Base-by-base conservation (phyloP, 2,888 invertebrate species). In the Venusia cambrica region DNA sequence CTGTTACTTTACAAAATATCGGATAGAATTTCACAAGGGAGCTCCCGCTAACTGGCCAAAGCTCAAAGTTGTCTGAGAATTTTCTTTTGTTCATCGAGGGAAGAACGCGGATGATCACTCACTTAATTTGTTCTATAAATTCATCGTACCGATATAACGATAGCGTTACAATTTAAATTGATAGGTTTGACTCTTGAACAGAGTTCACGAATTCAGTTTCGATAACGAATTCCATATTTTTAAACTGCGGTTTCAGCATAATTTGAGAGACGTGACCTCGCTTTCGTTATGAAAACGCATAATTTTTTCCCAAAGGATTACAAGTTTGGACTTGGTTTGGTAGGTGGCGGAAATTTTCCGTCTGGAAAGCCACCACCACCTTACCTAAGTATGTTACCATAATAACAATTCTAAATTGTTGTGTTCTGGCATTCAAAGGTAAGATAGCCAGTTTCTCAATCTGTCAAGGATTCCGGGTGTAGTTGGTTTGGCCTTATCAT, bases 1-100 rank as follows among this genome's bases (percentile, higher is more conserved):
- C 26, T 62, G 60, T 62, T 58, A 61, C 62, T 64, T 62, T 54
- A 44, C 56, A 61, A 70, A 70, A 75, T 73, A 71, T 70, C 54
- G 58, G 57, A 70, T 69, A 62, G 58, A 62, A 66, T 72, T 74
- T 65, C 66, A 60, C 62, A 62, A 72, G 62, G 61, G 59, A 57
- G 57, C 54, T 59, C 54, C 55, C 59, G 56, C 65, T 66, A 71
- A 69, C 63, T 62, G 60, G 26, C 51, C 49, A 51, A 58, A 65
- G 56, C 63, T 65, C 48, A 46, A 66, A 73, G 62, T 67, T 70
- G 63, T 67, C 66, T 61, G 55, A 57, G 54, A 62, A 62, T 62
- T 60, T 59, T 54, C 51, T 46, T 45, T 47, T 50, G 48, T 50
- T 34, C 11, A 26, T 38, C 19, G 24, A 42, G 43, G 38, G 29